Conservation (phyloP, 2,797 vertebrate species). For the Chrysocyon brachyurus region DNA sequence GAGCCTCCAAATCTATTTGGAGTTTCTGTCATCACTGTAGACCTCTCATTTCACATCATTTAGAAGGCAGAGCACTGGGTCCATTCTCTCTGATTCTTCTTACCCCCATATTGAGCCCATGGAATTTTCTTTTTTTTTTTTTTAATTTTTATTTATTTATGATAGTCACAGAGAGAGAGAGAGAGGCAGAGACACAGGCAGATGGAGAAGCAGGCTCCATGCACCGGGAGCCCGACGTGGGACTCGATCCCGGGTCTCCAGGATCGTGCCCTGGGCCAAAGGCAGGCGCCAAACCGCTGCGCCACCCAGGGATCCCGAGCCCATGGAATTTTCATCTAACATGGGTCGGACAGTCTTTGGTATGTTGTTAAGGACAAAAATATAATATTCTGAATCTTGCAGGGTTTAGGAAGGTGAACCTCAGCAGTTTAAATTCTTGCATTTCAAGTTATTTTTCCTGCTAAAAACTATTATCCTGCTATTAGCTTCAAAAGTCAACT, state of each 20-base stretch:
- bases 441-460: background rate
- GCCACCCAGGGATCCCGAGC: too few species aligned
- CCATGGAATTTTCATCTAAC: background rate
- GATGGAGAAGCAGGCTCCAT: too few species aligned
- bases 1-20: background rate
- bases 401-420: background rate
- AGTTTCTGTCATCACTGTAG: background rate
- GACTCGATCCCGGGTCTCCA: too few species aligned
- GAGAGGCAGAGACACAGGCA: too few species aligned
- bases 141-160: too few species aligned
- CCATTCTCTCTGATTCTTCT: background rate
- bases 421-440: background rate
- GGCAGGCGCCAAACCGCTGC: too few species aligned
- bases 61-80: background rate
- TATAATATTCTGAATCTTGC: background rate
- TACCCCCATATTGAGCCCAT: background rate
- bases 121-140: too few species aligned
- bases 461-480: background rate
- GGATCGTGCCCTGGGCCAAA: too few species aligned
- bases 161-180: too few species aligned
- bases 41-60: fast-evolving
- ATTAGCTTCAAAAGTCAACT: background rate
- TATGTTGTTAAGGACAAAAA: background rate
- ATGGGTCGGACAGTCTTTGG: background rate
- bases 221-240: too few species aligned